Conservation (phyloP, 2,888 invertebrate species). For the Elmis aenea region DNA sequence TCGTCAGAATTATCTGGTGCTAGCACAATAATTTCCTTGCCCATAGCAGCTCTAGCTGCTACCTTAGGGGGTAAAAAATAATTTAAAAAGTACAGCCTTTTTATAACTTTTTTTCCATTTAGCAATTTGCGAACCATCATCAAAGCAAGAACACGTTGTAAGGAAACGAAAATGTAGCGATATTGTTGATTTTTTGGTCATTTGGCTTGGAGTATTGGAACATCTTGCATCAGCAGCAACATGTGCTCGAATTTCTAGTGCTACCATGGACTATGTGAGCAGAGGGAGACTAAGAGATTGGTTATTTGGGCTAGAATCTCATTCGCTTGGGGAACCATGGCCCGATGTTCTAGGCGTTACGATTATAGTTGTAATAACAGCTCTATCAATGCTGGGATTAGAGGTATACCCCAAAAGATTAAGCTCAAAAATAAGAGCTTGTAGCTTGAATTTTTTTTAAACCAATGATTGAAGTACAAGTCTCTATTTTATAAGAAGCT, state of each 20-base stretch:
- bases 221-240: conserved; percentile 58
- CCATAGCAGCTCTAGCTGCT: conserved; percentile 50
- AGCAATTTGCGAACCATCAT: conserved; percentile 35
- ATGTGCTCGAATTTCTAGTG: conserved; percentile 57
- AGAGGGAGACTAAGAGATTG: conserved; percentile 56
- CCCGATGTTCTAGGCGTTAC: conserved; percentile 60
- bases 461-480: not conserved
- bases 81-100: not conserved
- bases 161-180: conserved; percentile 50
- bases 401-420: conserved; percentile 45
- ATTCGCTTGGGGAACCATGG: conserved; percentile 58
- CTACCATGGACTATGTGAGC: conserved; percentile 59
- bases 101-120: conserved; percentile 6
- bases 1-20: conserved; percentile 56
- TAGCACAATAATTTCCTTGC: conserved; percentile 53
- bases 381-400: conserved; percentile 60
- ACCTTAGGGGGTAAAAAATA: conserved; percentile 49
- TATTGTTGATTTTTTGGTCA: conserved; percentile 53
- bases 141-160: conserved; percentile 30
- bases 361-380: conserved; percentile 56
- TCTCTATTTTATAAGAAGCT: no score
- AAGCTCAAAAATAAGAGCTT: not conserved
- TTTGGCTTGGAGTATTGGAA: conserved; percentile 58
- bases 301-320: conserved; percentile 56
- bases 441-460: not conserved